Evolutionary conservation across 2,113 vertebrate genomes (phyloP).

Genomic region (Ageneiosus marmoratus): DNA sequence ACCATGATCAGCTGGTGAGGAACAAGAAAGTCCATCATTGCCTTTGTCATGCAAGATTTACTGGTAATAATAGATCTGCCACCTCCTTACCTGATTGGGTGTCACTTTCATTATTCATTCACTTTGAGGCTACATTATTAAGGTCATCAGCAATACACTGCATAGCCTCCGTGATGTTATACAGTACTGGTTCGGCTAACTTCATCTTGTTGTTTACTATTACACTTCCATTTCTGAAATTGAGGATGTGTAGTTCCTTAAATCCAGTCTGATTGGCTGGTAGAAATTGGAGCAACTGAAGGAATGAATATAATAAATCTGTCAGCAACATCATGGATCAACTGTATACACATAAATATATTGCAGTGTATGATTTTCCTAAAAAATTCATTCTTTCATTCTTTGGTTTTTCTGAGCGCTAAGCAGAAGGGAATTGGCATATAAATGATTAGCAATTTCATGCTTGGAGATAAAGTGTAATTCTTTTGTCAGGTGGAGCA

Average conservation of each 20-base stretch:
- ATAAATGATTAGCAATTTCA: constrained; percentile 16
- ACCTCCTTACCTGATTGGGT: constrained; percentile 83
- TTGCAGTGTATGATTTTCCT: background rate
- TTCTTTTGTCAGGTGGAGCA: background rate
- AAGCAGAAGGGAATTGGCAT: background rate
- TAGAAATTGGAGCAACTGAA: constrained; percentile 89
- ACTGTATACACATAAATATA: constrained; percentile 5
- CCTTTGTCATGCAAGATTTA: constrained; percentile 40
- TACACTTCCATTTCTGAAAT: constrained; percentile 90
- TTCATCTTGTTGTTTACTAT: constrained; percentile 91
- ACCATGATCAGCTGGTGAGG: constrained; percentile 78
- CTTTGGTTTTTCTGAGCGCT: background rate
- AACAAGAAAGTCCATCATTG: constrained; percentile 24
- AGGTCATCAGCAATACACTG: constrained; percentile 85
- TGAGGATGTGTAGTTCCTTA: constrained; percentile 91
- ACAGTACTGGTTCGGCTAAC: constrained; percentile 81
- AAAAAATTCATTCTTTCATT: constrained; percentile 7
- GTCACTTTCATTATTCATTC: constrained; percentile 85
- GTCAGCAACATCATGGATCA: constrained; percentile 14
- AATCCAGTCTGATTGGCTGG: constrained; percentile 90
- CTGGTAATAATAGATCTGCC: constrained; percentile 39
- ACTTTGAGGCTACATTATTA: constrained; percentile 78
- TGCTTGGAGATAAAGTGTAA: constrained; percentile 7
- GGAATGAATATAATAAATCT: constrained; percentile 22
- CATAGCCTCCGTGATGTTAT: constrained; percentile 85